Evolutionary conservation across 2,113 vertebrate genomes (phyloP), one percentile per base, ranked within the genome.

Genomic region (Sorex araneus): DNA sequence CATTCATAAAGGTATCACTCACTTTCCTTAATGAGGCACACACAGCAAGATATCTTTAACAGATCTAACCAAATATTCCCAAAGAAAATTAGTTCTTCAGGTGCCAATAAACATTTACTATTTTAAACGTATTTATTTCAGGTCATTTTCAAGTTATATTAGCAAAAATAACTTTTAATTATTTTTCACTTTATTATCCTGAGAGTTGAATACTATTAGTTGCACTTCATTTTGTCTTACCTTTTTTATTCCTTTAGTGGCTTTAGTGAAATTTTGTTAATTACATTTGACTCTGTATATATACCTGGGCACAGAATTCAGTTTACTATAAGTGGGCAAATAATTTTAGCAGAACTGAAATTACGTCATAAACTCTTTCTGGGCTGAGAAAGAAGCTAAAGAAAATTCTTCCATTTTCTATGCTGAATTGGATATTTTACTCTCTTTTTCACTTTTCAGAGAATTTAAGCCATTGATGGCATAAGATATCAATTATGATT

Each of bases 301-400:
- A 57, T 11, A 40, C 15, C 32, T 66, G 92, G 45, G 16, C 60
- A 25, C 10, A 67, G 47, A 71, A 43, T 63, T 21, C 4, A 85
- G 64, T 18, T 86, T 32, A 85, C 30, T 94, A 16, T 83, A 80
- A 88, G 19, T 66, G 34, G 60, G 79, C 34, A 45, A 32, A 50
- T 88, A 83, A 82, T 81, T 94, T 89, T 92, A 90, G n/a, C 40
- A 85, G 91, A 80, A 92, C 15, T 75, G 15, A 93, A 90, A 67
- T 63, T 54, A 23, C 84, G 74, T 90, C 63, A 70, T 84, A 76
- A 87, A 67, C 50, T 54, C 57, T 80, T 73, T 79, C 43, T 36
- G 80, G 60, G 30, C 34, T 92, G 4, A 87, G 60, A 87, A 88
- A 60, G 87, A n/a, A 87, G 28, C 15, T 85, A 60, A 66, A 32